These are phyloP conservation scores for Polymixis flavicincta DNA, from an alignment of 2,888 invertebrate genomes.

Conservation along the genomic window DNA sequence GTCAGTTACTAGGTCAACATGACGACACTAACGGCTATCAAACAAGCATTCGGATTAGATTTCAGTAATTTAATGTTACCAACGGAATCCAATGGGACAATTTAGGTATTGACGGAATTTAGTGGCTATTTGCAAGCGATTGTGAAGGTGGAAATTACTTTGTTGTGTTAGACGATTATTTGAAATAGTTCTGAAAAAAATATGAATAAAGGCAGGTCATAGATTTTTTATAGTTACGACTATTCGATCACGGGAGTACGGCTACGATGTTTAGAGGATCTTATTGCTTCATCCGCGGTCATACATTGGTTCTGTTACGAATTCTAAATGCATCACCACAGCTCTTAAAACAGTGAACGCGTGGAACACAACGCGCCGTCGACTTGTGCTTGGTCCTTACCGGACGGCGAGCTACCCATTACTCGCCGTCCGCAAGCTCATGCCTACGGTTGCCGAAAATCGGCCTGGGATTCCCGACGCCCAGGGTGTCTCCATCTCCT, in stretches of 20 bases:
- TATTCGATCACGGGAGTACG: background rate
- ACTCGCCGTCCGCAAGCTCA: no score
- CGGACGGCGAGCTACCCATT: no score
- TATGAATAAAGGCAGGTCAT: no score
- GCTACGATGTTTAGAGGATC: background rate
- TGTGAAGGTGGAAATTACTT: background rate
- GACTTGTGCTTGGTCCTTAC: no score
- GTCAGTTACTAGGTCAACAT: conserved; percentile 61
- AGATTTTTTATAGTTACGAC: background rate
- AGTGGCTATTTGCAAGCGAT: conserved; percentile 6
- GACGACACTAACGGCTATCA: conserved; percentile 49
- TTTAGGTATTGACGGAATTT: conserved; percentile 47
- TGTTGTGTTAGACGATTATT: background rate
- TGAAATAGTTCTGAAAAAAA: background rate
- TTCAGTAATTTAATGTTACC: conserved; percentile 47
- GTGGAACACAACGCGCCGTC: no score
- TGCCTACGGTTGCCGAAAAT: no score
- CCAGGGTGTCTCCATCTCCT: no score
- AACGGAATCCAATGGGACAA: conserved; percentile 48
- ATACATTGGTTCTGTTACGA: background rate
- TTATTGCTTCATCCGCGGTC: background rate
- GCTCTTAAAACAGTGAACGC: no score
- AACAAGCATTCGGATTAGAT: conserved; percentile 50
- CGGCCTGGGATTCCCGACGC: no score
- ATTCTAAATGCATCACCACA: no score